These are phyloP conservation scores for Diplazon laetatorius DNA, from an alignment of 2,888 invertebrate species.

Conservation along the genomic window DNA sequence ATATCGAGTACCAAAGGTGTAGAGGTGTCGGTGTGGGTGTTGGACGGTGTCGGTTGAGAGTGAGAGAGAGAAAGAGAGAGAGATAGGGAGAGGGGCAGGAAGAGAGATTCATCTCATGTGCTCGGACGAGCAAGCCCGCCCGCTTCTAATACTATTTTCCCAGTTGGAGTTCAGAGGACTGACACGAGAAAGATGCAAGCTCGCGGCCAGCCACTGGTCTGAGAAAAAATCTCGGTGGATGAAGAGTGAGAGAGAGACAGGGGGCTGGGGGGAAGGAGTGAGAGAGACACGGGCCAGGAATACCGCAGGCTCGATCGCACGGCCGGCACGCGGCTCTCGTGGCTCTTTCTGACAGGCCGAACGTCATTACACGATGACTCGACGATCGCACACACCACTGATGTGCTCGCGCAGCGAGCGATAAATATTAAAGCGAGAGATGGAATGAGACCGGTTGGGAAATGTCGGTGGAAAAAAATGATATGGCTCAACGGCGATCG, in stretches of 20 bases:
- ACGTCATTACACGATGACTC: constrained; percentile 82
- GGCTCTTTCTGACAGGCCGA: constrained; percentile 74
- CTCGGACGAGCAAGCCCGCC: constrained; percentile 18
- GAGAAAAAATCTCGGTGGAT: constrained; percentile 30
- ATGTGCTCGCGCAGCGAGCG: constrained; percentile 31
- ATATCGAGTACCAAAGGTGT: constrained; percentile 40
- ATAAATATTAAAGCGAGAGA: constrained; percentile 54
- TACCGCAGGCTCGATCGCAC: constrained; percentile 44
- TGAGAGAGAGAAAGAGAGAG: constrained; percentile 10
- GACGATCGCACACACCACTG: constrained; percentile 70
- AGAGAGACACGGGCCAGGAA: constrained; percentile 25
- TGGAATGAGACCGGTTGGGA: constrained; percentile 8
- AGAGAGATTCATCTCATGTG: constrained; percentile 15
- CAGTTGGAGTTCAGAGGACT: constrained; percentile 42
- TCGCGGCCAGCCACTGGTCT: not conserved
- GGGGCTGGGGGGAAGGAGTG: constrained; percentile 23
- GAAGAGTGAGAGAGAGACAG: constrained; percentile 24
- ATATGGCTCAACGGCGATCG: not conserved
- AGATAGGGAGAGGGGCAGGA: constrained; percentile 5
- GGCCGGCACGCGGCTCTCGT: constrained; percentile 49
- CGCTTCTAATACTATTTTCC: constrained; percentile 9
- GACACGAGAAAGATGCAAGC: constrained; percentile 3
- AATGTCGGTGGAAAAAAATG: constrained; percentile 21
- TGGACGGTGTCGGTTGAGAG: constrained; percentile 21
- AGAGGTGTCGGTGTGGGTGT: constrained; percentile 46